Evolutionary conservation across 2,797 vertebrate genomes (phyloP).

Genomic region (Falco biarmicus): DNA sequence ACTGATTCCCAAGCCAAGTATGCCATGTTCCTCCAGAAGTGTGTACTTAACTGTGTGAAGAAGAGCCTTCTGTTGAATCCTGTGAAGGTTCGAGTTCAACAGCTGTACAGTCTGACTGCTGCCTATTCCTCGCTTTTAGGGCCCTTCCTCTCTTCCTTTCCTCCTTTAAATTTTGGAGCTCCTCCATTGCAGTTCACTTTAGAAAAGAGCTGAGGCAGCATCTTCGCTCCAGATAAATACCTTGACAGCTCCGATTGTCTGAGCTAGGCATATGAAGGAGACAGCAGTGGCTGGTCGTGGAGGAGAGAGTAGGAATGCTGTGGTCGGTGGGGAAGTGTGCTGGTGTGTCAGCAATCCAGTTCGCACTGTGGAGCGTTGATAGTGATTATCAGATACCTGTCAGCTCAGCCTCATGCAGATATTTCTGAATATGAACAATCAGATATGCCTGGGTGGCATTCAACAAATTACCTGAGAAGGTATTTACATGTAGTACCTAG

Average conservation of each 20-base stretch:
- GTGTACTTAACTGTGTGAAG: fast-evolving
- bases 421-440: not conserved
- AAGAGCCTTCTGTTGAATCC: not conserved
- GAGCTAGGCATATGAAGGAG: not conserved
- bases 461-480: not conserved
- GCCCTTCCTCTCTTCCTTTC: not conserved
- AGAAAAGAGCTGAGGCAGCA: not conserved
- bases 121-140: not conserved
- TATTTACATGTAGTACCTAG: not conserved
- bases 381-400: not conserved
- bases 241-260: not conserved
- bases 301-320: not conserved
- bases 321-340: not conserved
- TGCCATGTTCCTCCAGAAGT: not conserved
- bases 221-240: not conserved
- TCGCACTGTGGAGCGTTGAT: not conserved
- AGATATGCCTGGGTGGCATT: not conserved
- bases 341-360: not conserved
- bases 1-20: not conserved
- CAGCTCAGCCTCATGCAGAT: not conserved
- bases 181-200: not conserved
- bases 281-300: fast-evolving
- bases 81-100: not conserved
- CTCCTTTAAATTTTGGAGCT: not conserved
- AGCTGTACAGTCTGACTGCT: not conserved